Evolutionary conservation across 2,797 vertebrate species (phyloP).

Genomic region (Chelon labrosus): DNA sequence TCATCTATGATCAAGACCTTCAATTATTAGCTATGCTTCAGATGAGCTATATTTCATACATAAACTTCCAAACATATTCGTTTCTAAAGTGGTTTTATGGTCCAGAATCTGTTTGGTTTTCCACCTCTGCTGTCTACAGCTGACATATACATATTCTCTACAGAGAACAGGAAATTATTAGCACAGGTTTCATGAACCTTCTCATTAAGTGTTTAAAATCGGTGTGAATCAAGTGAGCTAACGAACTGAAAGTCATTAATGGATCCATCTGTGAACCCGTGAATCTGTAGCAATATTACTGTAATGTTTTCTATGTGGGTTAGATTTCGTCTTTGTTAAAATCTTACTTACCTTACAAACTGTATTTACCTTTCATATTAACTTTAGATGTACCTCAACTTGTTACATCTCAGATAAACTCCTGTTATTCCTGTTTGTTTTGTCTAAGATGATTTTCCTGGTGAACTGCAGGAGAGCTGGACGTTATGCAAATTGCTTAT

Average conservation of each 20-base stretch:
- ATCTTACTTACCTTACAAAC: neutral
- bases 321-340: neutral
- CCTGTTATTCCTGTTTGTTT: conserved; percentile 5
- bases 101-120: neutral
- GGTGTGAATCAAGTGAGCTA: neutral
- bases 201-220: neutral
- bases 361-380: neutral
- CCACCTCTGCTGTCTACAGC: neutral
- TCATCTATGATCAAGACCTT: neutral
- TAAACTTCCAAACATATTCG: neutral
- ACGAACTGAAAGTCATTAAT: conserved; percentile 21
- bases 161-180: neutral
- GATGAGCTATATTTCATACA: too few relatives aligned
- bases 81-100: neutral
- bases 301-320: conserved; percentile 6
- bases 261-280: conserved; percentile 3
- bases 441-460: conserved; percentile 16
- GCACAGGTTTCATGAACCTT: neutral
- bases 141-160: neutral
- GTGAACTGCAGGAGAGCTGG: conserved; percentile 19
- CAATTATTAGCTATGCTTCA: too few relatives aligned
- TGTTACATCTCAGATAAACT: neutral
- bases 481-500: conserved; percentile 39
- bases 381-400: conserved; percentile 3
- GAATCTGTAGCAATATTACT: neutral